These are phyloP conservation scores for Sebastiscus tertius DNA, from an alignment of 2,797 vertebrate genomes.

Conservation along the genomic window DNA sequence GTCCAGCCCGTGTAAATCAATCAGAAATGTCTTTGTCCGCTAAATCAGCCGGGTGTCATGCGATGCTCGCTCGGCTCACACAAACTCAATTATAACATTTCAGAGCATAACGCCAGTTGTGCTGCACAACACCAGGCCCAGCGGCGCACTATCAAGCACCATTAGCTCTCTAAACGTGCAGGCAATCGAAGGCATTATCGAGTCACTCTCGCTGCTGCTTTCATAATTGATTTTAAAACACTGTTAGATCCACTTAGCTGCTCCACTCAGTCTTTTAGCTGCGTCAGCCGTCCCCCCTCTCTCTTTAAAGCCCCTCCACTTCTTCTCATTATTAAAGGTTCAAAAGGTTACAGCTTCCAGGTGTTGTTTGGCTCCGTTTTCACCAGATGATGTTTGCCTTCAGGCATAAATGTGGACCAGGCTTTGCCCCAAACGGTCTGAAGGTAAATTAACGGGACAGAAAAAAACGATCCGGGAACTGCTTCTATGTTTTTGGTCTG, in stretches of 20 bases:
- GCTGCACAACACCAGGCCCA: neutral
- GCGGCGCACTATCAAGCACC: neutral
- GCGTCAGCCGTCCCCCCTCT: neutral
- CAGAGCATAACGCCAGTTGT: constrained; percentile 19
- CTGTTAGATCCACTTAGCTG: constrained; percentile 63
- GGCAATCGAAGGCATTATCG: constrained; percentile 2
- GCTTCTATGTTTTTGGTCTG: neutral
- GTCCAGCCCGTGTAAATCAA: constrained; percentile 7
- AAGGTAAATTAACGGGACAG: constrained; percentile 1
- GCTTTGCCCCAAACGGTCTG: neutral
- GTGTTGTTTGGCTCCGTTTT: constrained; percentile 46
- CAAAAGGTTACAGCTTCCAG: constrained; percentile 64
- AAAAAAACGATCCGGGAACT: neutral
- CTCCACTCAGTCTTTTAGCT: constrained; percentile 11
- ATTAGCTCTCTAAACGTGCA: constrained; percentile 22
- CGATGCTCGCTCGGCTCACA: constrained; percentile 11
- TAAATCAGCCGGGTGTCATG: constrained; percentile 41
- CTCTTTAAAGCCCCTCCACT: constrained; percentile 49
- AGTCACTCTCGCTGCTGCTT: constrained; percentile 8
- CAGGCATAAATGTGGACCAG: neutral
- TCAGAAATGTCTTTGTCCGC: constrained; percentile 35
- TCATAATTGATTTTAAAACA: constrained; percentile 56
- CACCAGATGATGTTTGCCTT: constrained; percentile 7
- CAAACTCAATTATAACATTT: constrained; percentile 42
- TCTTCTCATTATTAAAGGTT: constrained; percentile 45